phyloP scores from a whole-genome alignment of 1,140 invertebrate genomes.

The Metopolophium dirhodum region DNA sequence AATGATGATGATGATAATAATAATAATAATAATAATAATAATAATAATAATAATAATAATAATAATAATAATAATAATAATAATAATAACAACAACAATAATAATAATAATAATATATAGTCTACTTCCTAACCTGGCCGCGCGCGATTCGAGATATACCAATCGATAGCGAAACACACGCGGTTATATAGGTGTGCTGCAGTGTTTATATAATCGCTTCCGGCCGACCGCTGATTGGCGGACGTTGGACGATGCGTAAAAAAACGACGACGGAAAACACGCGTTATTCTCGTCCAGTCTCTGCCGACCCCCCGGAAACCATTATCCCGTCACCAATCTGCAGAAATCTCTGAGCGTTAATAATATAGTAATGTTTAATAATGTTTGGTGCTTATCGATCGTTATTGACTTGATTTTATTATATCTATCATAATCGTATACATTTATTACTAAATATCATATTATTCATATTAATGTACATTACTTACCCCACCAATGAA shows the following conservation, averaged over 20 bases:
- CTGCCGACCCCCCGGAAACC: background rate
- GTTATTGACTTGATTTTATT: no score
- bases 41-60: background rate
- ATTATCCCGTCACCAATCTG: background rate
- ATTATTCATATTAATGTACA: no score
- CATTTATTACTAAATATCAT: no score
- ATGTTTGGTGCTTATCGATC: background rate
- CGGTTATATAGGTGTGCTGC: background rate
- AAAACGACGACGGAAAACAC: background rate
- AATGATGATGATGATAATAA: background rate
- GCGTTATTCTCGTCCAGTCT: background rate
- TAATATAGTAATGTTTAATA: background rate
- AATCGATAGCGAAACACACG: background rate
- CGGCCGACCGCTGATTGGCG: background rate
- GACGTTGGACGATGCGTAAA: slow-evolving; percentile 11
- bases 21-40: background rate
- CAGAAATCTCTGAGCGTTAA: background rate
- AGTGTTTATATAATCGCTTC: slow-evolving; percentile 9
- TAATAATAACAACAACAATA: background rate
- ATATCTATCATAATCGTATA: no score
- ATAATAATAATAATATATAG: background rate
- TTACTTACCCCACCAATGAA: background rate
- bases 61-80: background rate
- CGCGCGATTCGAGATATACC: background rate
- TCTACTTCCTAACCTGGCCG: background rate